phyloP scores from a whole-genome alignment of 1,140 invertebrate species.

The Venustaconcha ellipsiformis region DNA sequence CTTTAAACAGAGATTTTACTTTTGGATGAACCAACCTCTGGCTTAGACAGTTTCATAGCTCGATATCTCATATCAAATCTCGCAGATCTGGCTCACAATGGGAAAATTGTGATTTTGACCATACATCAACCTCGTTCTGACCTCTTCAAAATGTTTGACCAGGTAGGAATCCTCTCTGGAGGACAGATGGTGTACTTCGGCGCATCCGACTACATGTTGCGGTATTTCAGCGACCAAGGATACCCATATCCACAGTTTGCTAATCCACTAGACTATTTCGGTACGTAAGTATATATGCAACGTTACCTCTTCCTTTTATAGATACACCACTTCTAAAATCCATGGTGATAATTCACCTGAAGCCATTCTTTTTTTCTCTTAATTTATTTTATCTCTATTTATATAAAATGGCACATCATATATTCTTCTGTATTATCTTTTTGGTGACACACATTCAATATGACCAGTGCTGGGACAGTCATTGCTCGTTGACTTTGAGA shows the following conservation, averaged over 20 bases:
- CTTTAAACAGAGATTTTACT: constrained; percentile 51
- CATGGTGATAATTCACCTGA: no score
- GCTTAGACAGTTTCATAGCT: constrained; percentile 58
- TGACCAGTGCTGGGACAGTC: no score
- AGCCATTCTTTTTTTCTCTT: no score
- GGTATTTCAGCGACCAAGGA: constrained; percentile 48
- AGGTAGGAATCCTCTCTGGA: constrained; percentile 37
- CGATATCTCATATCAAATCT: constrained; percentile 48
- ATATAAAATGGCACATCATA: no score
- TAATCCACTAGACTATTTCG: constrained; percentile 55
- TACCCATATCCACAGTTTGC: constrained; percentile 51
- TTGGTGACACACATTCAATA: no score
- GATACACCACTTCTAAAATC: no score
- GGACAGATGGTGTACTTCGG: constrained; percentile 47
- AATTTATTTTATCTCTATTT: no score
- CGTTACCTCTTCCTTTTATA: no score
- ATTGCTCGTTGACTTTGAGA: no score
- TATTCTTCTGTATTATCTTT: no score
- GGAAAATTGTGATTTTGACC: constrained; percentile 55
- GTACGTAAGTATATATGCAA: constrained; percentile 28
- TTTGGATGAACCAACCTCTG: constrained; percentile 59
- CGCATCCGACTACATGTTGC: constrained; percentile 37
- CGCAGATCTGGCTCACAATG: constrained; percentile 43
- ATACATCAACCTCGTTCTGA: constrained; percentile 63
- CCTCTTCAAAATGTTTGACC: constrained; percentile 54